A percentile compares a stretch with the other conserved stretches of the same genome.
Conservation (phyloP, 1,140 invertebrate species). For the Aphis craccivora region DNA sequence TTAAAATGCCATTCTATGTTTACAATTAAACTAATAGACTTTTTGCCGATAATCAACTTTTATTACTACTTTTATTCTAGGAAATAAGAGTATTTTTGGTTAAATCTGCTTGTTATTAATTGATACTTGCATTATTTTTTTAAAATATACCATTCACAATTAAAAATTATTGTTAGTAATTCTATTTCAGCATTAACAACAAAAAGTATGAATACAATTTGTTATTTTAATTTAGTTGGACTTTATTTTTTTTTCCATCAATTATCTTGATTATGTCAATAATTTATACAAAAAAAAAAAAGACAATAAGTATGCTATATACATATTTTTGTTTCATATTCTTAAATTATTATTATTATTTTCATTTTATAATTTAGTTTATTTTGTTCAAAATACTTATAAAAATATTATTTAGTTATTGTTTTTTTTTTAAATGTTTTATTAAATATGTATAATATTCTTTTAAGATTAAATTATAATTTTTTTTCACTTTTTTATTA, state of each 20-base stretch:
- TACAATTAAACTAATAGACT: not conserved
- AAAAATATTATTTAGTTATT: not conserved
- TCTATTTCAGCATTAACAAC: not conserved
- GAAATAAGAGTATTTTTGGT: not conserved
- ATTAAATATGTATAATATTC: not conserved
- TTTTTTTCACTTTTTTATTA: not conserved
- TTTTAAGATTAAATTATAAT: slow-evolving; percentile 19
- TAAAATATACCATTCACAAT: not conserved
- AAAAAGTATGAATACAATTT: not conserved
- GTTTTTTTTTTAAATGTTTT: not conserved
- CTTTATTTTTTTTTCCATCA: not conserved
- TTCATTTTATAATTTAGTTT: slow-evolving; percentile 1
- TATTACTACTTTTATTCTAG: not conserved
- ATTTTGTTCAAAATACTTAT: slow-evolving; percentile 5
- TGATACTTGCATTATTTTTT: not conserved
- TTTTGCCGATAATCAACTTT: not conserved
- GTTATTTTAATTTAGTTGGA: not conserved
- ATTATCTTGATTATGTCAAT: not conserved
- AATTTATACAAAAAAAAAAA: not conserved
- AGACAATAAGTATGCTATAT: not conserved
- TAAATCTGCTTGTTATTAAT: not conserved
- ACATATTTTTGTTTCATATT: not conserved
- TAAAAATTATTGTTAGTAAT: not conserved
- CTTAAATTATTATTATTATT: not conserved
- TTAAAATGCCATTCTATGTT: not conserved